phyloP scores from a whole-genome alignment of 2,888 invertebrate genomes.

The Volucella inflata region DNA sequence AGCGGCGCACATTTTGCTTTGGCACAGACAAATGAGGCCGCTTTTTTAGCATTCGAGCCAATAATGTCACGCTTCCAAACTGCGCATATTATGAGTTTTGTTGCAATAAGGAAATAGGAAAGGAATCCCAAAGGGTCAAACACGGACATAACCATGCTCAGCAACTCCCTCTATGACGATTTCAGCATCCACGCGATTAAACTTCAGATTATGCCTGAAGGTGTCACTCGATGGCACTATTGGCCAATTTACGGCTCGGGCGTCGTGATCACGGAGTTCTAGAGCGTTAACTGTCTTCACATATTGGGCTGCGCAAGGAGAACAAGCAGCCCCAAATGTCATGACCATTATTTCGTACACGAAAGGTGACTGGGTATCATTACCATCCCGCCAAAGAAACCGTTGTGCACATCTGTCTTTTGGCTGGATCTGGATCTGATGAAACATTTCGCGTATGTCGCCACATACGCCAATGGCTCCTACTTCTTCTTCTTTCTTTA shows the following conservation, averaged over 20 bases:
- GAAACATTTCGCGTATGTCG: constrained; percentile 34
- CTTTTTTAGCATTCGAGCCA: constrained; percentile 23
- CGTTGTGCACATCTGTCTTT: constrained; percentile 53
- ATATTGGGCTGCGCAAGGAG: constrained; percentile 68
- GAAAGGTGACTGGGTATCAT: constrained; percentile 34
- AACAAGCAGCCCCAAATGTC: constrained; percentile 74
- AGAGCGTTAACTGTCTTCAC: constrained; percentile 54
- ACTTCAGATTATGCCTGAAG: constrained; percentile 53
- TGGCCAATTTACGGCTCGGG: constrained; percentile 50
- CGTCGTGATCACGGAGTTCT: constrained; percentile 21
- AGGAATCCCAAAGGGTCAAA: constrained; percentile 52
- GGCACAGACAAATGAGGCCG: constrained; percentile 42
- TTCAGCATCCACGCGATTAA: constrained; percentile 35
- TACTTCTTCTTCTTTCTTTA: no score
- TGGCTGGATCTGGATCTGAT: constrained; percentile 30
- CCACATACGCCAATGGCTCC: constrained; percentile 56
- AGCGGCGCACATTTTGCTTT: constrained; percentile 50
- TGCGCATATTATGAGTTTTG: constrained; percentile 49
- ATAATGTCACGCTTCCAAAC: constrained; percentile 13
- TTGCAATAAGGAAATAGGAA: constrained; percentile 26
- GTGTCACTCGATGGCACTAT: constrained; percentile 43
- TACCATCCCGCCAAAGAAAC: constrained; percentile 69
- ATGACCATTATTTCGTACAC: constrained; percentile 71
- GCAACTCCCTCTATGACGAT: constrained; percentile 39
- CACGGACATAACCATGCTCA: constrained; percentile 46